Evolutionary conservation across 2,888 invertebrate genomes (phyloP), one percentile per base, ranked within the genome.

Genomic region (Enchytraeus crypticus): DNA sequence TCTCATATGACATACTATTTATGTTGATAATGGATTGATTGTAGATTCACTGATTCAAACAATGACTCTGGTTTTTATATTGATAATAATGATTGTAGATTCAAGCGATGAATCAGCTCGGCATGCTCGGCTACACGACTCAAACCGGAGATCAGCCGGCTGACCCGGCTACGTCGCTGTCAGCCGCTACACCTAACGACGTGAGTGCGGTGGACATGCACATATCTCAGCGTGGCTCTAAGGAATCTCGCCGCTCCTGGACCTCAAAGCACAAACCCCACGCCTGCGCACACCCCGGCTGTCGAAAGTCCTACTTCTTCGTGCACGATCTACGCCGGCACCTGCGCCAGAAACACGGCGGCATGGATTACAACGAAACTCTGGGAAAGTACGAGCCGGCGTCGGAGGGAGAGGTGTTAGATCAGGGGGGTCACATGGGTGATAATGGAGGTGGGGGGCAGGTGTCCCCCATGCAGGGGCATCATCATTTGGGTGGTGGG

Each of bases 251-350:
- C 2, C 58, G 64, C 5, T 64, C 64, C 27, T 64, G 64, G 64
- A 64, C 64, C n/a, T 59, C 62, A 11, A 62, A 62, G 53, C 53
- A 64, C 51, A 64, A 64, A 32, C 64, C 64, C 3, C 54, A 62
- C 54, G 43, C 59, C 18, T 64, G 64, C 38, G 59, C 53, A n/a
- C 47, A 59, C 33, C 49, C 61, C 4, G 62, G 62, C 18, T 64
- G 64, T 51, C 46, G 45, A 38, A 64, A 62, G 47, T 55, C 56
- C 30, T 64, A 64, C 53, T 64, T 59, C 55, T 64, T 59, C 57
- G 45, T 64, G 27, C 64, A 64, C 46, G 64, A 64, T 57, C 60
- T 64, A 5, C 59, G 63, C 11, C 51, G 64, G 21, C 64, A 64
- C 34, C 43, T 64, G 34, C 53, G 59, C 23, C 64, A 64, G 51